Base-by-base conservation (phyloP, 2,113 vertebrate species). In the Bambusicola thoracicus region DNA sequence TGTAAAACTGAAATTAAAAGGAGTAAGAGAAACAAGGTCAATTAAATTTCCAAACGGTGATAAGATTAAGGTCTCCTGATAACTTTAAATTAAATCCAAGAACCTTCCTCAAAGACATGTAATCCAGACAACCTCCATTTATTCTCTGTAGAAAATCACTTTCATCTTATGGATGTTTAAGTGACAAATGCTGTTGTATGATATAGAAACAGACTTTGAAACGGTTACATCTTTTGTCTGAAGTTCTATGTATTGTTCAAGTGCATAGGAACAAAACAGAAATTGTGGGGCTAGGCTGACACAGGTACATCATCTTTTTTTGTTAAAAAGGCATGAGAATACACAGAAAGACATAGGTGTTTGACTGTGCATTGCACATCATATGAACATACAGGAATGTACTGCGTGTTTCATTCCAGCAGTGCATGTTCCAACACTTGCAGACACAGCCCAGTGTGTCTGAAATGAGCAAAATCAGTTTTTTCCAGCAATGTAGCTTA, bases 1-100 rank as follows among this genome's bases (percentile, higher is more conserved):
- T 65, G 12, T 43, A 92, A 92, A 90, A 63, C 6, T 10, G 14
- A 80, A 92, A 81, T 34, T 44, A 51, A 89, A 81, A 96, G 59
- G 56, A 85, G 5, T 63, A 81, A 38, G 32, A 63, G 40, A 81
- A 93, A 67, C 8, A 79, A 75, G 21, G 74, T 7, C 32, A 40
- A 69, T 79, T 75, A 81, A 94, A 70, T 81, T 17, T 89, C 29
- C 34, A 88, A 73, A 63, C 18, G 66, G 27, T 63, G 21, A 59
- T 82, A 79, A 40, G 7, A 75, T 86, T 70, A 81, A 72, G 4
- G 34, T 72, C 38, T 87, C 70, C 51, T 82, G 43, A 43, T 68
- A 87, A 32, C 40, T 89, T 81, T 20, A 90, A 84, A 89, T 87
- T 79, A 79, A 79, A 87, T 40, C 29, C 22, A 65, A 55, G 40